A percentile compares a stretch with the other conserved stretches of the same genome.
Evolutionary conservation across 2,797 vertebrate species (phyloP).

Genomic region (Anguilla marmorata): DNA sequence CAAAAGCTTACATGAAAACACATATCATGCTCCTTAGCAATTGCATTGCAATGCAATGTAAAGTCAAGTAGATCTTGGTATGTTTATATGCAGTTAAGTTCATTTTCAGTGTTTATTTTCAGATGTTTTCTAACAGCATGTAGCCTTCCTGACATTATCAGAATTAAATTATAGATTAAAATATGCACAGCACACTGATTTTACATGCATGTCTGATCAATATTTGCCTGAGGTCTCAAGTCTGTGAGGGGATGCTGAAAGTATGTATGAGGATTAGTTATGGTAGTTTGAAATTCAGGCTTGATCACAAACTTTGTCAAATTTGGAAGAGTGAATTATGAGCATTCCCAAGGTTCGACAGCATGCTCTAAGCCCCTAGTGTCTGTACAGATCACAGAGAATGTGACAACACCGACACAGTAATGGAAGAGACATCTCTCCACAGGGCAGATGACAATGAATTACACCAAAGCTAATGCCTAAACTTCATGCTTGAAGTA

Average conservation of each 20-base stretch:
- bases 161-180: neutral
- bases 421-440: neutral
- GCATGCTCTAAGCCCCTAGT: neutral
- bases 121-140: neutral
- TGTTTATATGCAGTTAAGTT: neutral
- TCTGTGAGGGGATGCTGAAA: neutral
- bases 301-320: neutral
- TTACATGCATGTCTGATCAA: neutral
- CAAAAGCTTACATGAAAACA: too few relatives aligned
- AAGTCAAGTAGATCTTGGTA: too few relatives aligned
- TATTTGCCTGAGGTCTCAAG: neutral
- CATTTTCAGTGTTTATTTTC: neutral
- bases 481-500: neutral
- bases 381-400: too few relatives aligned
- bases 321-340: neutral
- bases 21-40: too few relatives aligned
- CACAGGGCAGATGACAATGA: neutral
- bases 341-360: neutral
- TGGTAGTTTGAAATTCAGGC: neutral
- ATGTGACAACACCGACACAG: neutral
- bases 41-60: too few relatives aligned
- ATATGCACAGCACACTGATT: neutral
- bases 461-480: neutral
- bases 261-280: neutral
- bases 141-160: neutral